Evolutionary conservation across 2,113 vertebrate genomes (phyloP), one percentile per base, ranked within the genome.

Genomic region (Bubo blakistoni): DNA sequence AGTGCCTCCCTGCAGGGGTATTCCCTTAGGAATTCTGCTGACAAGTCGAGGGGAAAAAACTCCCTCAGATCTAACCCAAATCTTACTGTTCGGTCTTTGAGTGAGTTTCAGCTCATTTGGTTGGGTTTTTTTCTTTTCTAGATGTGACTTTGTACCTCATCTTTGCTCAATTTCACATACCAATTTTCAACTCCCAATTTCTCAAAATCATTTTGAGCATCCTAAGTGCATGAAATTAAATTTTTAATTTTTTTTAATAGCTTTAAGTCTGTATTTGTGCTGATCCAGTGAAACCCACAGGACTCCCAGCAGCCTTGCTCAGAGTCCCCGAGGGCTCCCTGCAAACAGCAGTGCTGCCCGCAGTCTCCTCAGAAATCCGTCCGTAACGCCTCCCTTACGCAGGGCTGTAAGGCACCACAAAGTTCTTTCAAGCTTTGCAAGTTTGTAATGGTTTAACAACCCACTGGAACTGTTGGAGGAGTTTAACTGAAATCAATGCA

Each of bases 341-440:
- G 21, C 20, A 13, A 15, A 12, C 3, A 3, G 54, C 61, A 20
- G 8, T 2, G 3, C 61, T 21, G 27, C 63, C 77, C 7, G 26
- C 2, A 34, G 44, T 25, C 66, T 36, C 32, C 15, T 42, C 9
- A 0, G 29, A 30, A 34, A 26, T 25, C 22, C 6, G 11, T 3
- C 54, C 5, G 0, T 18, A 10, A 27, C 18, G 2, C 10, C 25
- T 22, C 59, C 10, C 0, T 24, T 6, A 27, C 4, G 0, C 34
- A 24, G 52, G 4, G 6, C 44, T 34, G 13, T 6, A 2, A 62
- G 47, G 44, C 34, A 40, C 13, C 3, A 10, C 0, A 0, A 16
- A 30, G 21, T 30, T 38, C 26, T 42, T 57, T 40, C 47, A 69
- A 47, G n/a, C 57, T 74, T 54, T 61, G 5, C 69, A 14, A 16